These are phyloP conservation scores for Cephus spinipes DNA, from an alignment of 2,888 invertebrate species.

Conservation along the genomic window DNA sequence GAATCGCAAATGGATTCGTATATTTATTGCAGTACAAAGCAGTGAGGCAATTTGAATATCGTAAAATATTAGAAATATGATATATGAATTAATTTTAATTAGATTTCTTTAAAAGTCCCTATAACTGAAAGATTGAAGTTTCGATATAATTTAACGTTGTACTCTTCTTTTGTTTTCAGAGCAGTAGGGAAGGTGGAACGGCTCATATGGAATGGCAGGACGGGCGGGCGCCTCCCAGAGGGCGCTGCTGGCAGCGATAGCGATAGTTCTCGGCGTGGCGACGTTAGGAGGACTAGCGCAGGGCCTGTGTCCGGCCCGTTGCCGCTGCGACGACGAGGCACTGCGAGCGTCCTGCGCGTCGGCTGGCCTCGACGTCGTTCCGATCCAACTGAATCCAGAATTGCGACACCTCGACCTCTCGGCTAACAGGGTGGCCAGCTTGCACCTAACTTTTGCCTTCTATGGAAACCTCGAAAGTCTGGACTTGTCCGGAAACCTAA, in stretches of 20 bases:
- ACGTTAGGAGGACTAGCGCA: slow-evolving; percentile 65
- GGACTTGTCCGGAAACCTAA: slow-evolving; percentile 85
- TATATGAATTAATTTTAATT: neutral
- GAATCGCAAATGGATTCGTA: neutral
- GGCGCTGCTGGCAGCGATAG: slow-evolving; percentile 67
- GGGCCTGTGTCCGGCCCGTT: slow-evolving; percentile 83
- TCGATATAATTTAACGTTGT: neutral
- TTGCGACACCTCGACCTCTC: slow-evolving; percentile 85
- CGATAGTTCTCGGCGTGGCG: slow-evolving; percentile 60
- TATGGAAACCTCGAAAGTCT: slow-evolving; percentile 84
- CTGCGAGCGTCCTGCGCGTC: slow-evolving; percentile 82
- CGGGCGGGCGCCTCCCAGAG: slow-evolving; percentile 67
- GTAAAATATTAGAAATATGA: neutral
- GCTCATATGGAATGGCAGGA: slow-evolving; percentile 68
- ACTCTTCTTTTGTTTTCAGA: neutral
- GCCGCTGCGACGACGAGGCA: slow-evolving; percentile 83
- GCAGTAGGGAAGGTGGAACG: neutral
- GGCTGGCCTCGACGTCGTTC: slow-evolving; percentile 85
- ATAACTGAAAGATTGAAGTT: neutral
- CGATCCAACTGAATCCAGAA: slow-evolving; percentile 90
- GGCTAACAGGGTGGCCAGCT: slow-evolving; percentile 83
- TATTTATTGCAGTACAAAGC: neutral
- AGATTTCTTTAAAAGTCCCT: neutral
- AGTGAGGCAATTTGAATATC: neutral
- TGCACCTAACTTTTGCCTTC: slow-evolving; percentile 83